A percentile compares a stretch with the other conserved stretches of the same genome.
phyloP scores from a whole-genome alignment of 2,888 invertebrate genomes.

The Netelia melanura region DNA sequence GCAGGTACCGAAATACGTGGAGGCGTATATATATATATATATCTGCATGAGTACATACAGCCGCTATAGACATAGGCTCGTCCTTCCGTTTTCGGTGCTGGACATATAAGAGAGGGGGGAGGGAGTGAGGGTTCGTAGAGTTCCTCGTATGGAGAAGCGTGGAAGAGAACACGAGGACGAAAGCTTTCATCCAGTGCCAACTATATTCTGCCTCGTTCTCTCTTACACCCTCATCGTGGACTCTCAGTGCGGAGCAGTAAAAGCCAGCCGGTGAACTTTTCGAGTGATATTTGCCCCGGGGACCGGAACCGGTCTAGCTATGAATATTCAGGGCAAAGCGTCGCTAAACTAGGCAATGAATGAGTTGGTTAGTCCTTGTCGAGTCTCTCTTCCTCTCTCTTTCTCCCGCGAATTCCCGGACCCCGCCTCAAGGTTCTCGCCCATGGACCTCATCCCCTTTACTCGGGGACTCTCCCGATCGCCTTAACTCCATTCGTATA shows the following conservation, averaged over 20 bases:
- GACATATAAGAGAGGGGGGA: conserved; percentile 22
- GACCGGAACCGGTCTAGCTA: conserved; percentile 78
- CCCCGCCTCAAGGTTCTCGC: conserved; percentile 55
- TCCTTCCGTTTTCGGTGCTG: conserved; percentile 20
- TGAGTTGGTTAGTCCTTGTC: conserved; percentile 80
- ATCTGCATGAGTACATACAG: not conserved
- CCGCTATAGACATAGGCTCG: conserved; percentile 34
- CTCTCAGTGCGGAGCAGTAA: conserved; percentile 49
- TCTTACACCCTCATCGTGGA: conserved; percentile 9
- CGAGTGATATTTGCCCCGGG: conserved; percentile 82
- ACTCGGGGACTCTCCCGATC: conserved; percentile 54
- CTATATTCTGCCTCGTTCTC: conserved; percentile 46
- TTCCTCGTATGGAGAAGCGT: conserved; percentile 32
- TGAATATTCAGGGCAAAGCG: conserved; percentile 84
- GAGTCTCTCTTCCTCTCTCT: conserved; percentile 69
- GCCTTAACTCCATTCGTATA: not conserved
- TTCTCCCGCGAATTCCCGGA: conserved; percentile 63
- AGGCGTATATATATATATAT: conserved; percentile 6
- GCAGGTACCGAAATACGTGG: conserved; percentile 28
- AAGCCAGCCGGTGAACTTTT: conserved; percentile 79
- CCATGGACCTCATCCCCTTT: conserved; percentile 66
- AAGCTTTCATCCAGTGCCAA: conserved; percentile 52
- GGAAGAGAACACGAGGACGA: conserved; percentile 42
- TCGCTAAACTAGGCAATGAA: conserved; percentile 84
- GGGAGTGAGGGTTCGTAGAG: conserved; percentile 4